Evolutionary conservation across 2,888 invertebrate species (phyloP), one percentile per base, ranked within the genome.

Genomic region (Troilus luridus): DNA sequence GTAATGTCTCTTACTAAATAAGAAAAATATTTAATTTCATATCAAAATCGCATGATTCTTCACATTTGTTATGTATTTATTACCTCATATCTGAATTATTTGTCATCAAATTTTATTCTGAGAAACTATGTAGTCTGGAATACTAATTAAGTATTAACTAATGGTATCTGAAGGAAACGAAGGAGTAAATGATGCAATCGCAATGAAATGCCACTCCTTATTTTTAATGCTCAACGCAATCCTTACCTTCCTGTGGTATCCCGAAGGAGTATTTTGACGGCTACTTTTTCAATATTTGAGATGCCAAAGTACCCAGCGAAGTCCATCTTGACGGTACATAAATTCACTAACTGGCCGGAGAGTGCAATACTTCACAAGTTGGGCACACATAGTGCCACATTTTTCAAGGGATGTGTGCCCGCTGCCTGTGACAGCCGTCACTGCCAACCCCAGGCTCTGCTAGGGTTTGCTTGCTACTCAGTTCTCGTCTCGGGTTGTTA

Each of bases 331-430:
- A 72, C 1, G 72, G 72, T 72, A 72, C 27, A 72, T 72, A 72
- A 72, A 72, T 72, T 24, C 27, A 72, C 19, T 27, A 72, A 72
- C 72, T 27, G 72, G 19, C 72, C 81, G 0, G 11, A 21, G 9
- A 1, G 54, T 11, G 41, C 56, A 81, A 81, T 81, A 81, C 7
- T 41, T 81, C 19, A 81, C 54, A 41, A 81, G 81, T 81, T 81
- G 56, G 56, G 81, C 56, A 54, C 81, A 81, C 54, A 81, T 56
- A 81, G 56, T 81, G 81, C 21, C 21, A 81, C 81, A 81, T 81
- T 81, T 81, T 81, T 81, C 81, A 54, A 56, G 56, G 54, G 81
- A 41, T 81, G 56, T 81, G 81, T 21, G 54, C 21, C 54, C 14
- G 14, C 56, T 81, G 56, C 17, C 24, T 21, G 5, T 81, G 81